These are phyloP conservation scores for Siphonodentalium dalli DNA, from an alignment of 2,888 invertebrate genomes.

Conservation along the genomic window DNA sequence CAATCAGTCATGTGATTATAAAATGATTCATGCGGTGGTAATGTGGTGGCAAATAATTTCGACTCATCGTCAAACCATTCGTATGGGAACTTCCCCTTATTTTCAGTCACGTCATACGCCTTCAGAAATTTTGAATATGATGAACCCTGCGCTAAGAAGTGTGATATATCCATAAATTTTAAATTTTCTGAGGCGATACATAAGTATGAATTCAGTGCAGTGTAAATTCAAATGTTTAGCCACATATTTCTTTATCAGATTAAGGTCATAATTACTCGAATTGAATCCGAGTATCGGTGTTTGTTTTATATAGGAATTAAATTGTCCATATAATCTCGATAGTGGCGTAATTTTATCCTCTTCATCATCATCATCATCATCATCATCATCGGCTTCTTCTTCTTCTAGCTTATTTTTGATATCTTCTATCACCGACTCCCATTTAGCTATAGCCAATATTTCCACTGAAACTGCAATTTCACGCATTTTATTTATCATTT, in stretches of 20 bases:
- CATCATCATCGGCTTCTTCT: neutral
- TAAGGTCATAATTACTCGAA: slow-evolving; percentile 16
- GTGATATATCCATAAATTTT: too few species aligned
- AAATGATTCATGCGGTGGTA: too few species aligned
- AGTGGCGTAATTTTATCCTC: neutral
- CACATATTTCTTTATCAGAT: slow-evolving; percentile 1
- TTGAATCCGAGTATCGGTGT: slow-evolving; percentile 6
- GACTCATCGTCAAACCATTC: too few species aligned
- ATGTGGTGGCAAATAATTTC: too few species aligned
- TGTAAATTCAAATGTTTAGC: slow-evolving; percentile 1
- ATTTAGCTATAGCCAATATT: neutral
- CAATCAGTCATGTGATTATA: too few species aligned
- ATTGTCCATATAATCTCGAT: neutral
- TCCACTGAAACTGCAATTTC: neutral
- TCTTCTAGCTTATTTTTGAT: too few species aligned
- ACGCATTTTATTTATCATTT: slow-evolving; percentile 8
- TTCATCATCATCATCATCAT: neutral
- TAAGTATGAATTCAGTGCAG: neutral
- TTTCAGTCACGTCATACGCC: too few species aligned
- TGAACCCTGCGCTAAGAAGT: too few species aligned
- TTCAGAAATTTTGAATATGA: too few species aligned
- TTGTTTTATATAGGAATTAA: neutral
- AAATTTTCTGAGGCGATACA: too few species aligned
- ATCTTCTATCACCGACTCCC: too few species aligned
- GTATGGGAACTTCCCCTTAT: too few species aligned